phyloP scores from a whole-genome alignment of 2,797 vertebrate genomes.

The Bradypodion ventrale region DNA sequence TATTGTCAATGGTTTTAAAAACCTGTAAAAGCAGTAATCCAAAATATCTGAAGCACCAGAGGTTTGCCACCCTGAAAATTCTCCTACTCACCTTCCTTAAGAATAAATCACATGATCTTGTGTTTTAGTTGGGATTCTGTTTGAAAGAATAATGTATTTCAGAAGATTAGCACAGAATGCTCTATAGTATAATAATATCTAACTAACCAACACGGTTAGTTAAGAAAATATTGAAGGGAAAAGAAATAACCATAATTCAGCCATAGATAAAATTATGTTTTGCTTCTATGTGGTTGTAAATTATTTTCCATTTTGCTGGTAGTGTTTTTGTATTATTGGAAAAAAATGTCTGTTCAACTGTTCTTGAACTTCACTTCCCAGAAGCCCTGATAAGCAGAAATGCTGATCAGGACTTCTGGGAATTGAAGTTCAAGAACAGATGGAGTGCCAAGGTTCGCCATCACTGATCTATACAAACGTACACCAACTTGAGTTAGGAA shows the following conservation, averaged over 20 bases:
- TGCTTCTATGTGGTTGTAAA: neutral
- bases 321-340: neutral
- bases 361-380: too few species aligned
- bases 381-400: too few species aligned
- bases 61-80: too few species aligned
- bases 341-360: neutral
- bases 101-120: neutral
- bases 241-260: neutral
- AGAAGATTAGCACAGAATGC: neutral
- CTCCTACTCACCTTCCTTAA: neutral
- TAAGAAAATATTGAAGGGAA: neutral
- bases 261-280: neutral
- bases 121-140: slow-evolving; percentile 10
- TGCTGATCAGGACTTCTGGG: too few species aligned
- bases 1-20: too few species aligned
- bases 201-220: neutral
- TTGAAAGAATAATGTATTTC: neutral
- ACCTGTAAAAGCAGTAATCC: too few species aligned
- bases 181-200: neutral
- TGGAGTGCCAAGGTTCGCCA: too few species aligned
- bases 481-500: neutral
- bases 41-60: too few species aligned
- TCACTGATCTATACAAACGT: too few species aligned
- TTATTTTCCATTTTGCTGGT: neutral
- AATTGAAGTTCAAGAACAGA: too few species aligned